A percentile compares a stretch with the other conserved stretches of the same genome.
phyloP scores from a whole-genome alignment of 2,113 vertebrate species.

The Lampris megalopsis region DNA sequence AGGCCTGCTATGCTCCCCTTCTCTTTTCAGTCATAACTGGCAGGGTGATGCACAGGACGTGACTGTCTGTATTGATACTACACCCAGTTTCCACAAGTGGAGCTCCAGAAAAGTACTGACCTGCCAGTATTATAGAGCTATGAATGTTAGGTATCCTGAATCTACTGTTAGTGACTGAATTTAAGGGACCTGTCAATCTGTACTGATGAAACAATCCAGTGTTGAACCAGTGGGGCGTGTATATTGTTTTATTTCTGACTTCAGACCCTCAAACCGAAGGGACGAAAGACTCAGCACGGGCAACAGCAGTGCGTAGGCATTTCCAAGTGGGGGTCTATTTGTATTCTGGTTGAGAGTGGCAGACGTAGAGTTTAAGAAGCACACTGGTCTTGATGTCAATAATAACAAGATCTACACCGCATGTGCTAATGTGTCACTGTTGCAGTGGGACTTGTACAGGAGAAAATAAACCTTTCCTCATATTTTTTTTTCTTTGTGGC shows the following conservation, averaged over 20 bases:
- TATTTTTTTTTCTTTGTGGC: neutral
- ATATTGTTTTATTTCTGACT: constrained; percentile 26
- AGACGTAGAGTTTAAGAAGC: constrained; percentile 53
- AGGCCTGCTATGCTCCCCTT: constrained; percentile 21
- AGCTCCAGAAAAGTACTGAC: constrained; percentile 35
- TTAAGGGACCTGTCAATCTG: constrained; percentile 38
- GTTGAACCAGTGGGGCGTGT: neutral
- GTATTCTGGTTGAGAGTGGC: constrained; percentile 22
- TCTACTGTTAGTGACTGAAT: constrained; percentile 51
- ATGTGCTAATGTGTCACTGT: constrained; percentile 48
- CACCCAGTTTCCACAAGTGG: constrained; percentile 41
- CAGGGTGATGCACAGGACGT: constrained; percentile 36
- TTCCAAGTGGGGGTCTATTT: constrained; percentile 43
- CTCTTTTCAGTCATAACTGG: constrained; percentile 38
- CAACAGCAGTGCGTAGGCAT: constrained; percentile 38
- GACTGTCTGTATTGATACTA: constrained; percentile 35
- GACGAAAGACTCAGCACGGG: constrained; percentile 26
- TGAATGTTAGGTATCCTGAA: constrained; percentile 60
- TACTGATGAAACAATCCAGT: constrained; percentile 22
- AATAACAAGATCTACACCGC: constrained; percentile 49
- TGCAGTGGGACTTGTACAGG: constrained; percentile 41
- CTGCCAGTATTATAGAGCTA: constrained; percentile 54
- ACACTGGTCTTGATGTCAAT: constrained; percentile 63
- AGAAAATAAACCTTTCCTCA: constrained; percentile 71
- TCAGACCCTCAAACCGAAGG: constrained; percentile 34